Evolutionary conservation across 23 tunicate genomes (phyloP).

Genomic region (Halocynthia roretzi): DNA sequence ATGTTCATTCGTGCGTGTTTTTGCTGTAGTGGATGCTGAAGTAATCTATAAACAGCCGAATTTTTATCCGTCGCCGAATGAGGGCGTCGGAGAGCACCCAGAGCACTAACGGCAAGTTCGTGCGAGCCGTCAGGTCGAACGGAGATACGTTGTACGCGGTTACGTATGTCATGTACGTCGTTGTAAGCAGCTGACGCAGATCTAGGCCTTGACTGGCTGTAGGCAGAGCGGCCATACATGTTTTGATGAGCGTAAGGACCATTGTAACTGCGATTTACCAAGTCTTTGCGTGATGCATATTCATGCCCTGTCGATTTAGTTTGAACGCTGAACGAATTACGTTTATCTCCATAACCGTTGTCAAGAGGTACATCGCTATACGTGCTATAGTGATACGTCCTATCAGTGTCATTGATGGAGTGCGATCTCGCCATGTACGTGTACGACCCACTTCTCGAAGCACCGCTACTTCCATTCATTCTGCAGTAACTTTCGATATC

Average conservation of each 20-base stretch:
- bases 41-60: constrained; percentile 10
- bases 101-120: not conserved
- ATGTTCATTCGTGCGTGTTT: constrained; percentile 12
- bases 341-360: constrained; percentile 3
- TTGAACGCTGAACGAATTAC: constrained; percentile 9
- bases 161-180: not conserved
- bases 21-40: constrained; percentile 1
- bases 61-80: constrained; percentile 10
- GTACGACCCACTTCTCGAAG: constrained; percentile 1
- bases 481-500: constrained; percentile 21
- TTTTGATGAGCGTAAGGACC: not conserved
- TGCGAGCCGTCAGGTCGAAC: constrained; percentile 14
- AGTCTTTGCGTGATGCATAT: not conserved
- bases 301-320: constrained; percentile 2
- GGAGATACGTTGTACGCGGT: not conserved
- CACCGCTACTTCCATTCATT: not conserved
- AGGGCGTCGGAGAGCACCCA: constrained; percentile 1
- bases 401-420: constrained; percentile 8
- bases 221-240: not conserved
- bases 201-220: not conserved
- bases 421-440: constrained; percentile 1
- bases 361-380: constrained; percentile 10
- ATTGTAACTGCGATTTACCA: constrained; percentile 4
- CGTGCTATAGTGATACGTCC: not conserved
- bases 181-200: constrained; percentile 3